Evolutionary conservation across 2,888 invertebrate species (phyloP), one percentile per base, ranked within the genome.

Genomic region (Drosophila paranaensis): DNA sequence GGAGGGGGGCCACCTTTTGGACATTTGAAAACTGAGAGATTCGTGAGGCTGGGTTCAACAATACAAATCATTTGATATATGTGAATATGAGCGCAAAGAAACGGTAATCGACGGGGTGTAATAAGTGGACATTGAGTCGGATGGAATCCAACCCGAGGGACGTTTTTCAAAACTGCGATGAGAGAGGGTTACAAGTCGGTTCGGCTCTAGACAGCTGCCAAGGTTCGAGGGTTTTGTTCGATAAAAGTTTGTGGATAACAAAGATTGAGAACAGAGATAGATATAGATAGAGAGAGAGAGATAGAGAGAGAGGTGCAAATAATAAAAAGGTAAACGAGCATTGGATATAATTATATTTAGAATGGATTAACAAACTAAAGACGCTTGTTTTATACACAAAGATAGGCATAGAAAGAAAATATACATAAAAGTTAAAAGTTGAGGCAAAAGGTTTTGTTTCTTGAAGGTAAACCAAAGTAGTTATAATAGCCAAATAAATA

Each of bases 291-390:
- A 46, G 0, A 20, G 25, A 61, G 6, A 66, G 10, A 67, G 10
- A 66, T n/a, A n/a, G 11, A 61, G n/a, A 62, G 48, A 67, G 55
- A 63, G 65, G 71, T 68, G 77, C 81, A 81, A 86, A 81, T 81
- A 16, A 86, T 66, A 81, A 84, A 30, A n/a, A 56, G 83, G 55
- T 48, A 83, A 69, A 83, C 78, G 81, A 83, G 76, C 88, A 76
- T 56, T 51, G 54, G 50, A 62, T 20, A 54, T 66, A 66, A 68
- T 68, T 54, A 16, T 42, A 42, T 30, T 51, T 69, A 35, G 61
- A 67, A 45, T 50, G 67, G 63, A 53, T 63, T 60, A 58, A 65
- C 37, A 78, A 77, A 79, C 63, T 70, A 58, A 79, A 70, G 54
- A 66, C 45, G 51, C 39, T 46, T 60, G 43, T 61, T 60, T 63